Percentiles rank a stretch among this genome's conserved stretches.
phyloP scores from a whole-genome alignment of 2,888 invertebrate genomes.

The Brenthis daphne region DNA sequence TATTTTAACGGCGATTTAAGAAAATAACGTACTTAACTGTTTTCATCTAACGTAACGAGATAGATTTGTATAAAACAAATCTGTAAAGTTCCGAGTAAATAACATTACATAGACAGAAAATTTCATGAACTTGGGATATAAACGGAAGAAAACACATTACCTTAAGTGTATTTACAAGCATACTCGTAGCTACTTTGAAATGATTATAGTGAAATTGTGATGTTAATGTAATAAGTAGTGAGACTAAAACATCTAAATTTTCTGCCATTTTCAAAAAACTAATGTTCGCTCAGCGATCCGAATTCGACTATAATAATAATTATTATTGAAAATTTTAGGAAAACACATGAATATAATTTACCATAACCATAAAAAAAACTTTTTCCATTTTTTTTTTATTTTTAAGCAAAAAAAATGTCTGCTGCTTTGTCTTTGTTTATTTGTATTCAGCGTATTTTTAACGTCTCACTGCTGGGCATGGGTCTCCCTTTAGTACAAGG shows the following conservation, averaged over 20 bases:
- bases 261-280: too few relatives aligned
- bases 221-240: conserved; percentile 23
- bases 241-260: neutral
- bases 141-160: conserved; percentile 31
- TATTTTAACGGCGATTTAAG: neutral
- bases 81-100: conserved; percentile 31
- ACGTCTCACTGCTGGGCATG: too few relatives aligned
- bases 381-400: too few relatives aligned
- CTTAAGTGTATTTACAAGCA: conserved; percentile 32
- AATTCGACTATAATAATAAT: too few relatives aligned
- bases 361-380: too few relatives aligned
- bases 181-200: conserved; percentile 18
- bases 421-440: too few relatives aligned
- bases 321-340: too few relatives aligned
- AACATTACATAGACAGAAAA: conserved; percentile 31
- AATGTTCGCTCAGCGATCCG: too few relatives aligned
- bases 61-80: conserved; percentile 28
- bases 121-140: conserved; percentile 30
- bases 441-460: too few relatives aligned
- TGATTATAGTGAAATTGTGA: conserved; percentile 27
- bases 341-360: too few relatives aligned
- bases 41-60: conserved; percentile 20
- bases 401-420: too few relatives aligned
- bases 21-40: conserved; percentile 21
- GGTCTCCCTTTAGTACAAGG: too few relatives aligned